These are phyloP conservation scores for Eulemur rubriventer DNA, from an alignment of 2,797 vertebrate species.

Conservation along the genomic window DNA sequence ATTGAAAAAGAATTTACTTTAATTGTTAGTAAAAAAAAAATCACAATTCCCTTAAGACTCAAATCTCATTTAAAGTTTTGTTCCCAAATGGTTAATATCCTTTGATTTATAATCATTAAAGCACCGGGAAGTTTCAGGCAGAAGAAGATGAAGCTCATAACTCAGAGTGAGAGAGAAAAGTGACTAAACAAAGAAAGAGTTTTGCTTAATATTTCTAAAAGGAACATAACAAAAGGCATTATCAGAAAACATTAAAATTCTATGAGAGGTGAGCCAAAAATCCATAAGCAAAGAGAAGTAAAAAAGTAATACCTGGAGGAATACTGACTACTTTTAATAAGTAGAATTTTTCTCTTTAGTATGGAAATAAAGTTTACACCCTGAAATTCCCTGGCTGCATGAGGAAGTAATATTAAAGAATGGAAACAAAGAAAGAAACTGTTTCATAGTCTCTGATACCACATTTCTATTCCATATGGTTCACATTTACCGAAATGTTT, in stretches of 20 bases:
- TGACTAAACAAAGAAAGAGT: not conserved
- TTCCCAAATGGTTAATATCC: not conserved
- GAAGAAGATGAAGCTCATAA: not conserved
- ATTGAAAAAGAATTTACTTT: constrained; percentile 7
- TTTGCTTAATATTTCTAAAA: constrained; percentile 26
- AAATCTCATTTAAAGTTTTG: constrained; percentile 35
- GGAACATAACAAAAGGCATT: not conserved
- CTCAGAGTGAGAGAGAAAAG: not conserved
- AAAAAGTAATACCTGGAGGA: not conserved
- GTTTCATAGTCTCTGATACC: not conserved
- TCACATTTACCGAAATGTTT: not conserved
- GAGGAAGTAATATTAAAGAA: not conserved
- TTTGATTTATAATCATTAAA: constrained; percentile 48
- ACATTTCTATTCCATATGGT: not conserved
- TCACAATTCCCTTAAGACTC: constrained; percentile 24
- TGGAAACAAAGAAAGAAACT: not conserved
- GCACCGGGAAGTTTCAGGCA: not conserved
- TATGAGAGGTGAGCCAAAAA: constrained; percentile 10
- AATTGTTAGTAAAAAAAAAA: not conserved
- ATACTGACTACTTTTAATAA: not conserved
- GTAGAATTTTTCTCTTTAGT: constrained; percentile 37
- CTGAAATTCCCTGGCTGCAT: not conserved
- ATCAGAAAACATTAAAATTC: constrained; percentile 34
- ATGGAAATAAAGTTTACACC: not conserved
- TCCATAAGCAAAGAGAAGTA: not conserved